Percentiles rank a stretch among this genome's conserved stretches.
Conservation (phyloP, 2,113 vertebrate species). For the Pseudois nayaur region DNA sequence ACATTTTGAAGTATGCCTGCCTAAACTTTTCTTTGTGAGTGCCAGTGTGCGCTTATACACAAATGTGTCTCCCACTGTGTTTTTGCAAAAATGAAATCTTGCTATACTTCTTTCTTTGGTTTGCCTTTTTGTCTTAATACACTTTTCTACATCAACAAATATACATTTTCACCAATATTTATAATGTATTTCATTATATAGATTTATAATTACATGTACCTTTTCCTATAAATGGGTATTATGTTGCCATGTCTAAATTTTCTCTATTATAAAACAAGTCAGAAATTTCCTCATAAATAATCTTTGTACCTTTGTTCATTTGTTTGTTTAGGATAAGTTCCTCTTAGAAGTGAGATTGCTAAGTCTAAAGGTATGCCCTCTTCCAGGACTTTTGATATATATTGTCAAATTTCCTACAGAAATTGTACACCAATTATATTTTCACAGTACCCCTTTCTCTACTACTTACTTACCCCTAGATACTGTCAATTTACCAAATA, state of each 20-base stretch:
- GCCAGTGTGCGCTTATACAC: not conserved
- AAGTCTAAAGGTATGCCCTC: not conserved
- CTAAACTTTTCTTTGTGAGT: not conserved
- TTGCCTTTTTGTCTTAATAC: not conserved
- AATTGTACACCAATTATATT: not conserved
- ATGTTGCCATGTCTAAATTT: not conserved
- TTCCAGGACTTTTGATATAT: not conserved
- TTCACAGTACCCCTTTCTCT: not conserved
- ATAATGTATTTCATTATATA: not conserved
- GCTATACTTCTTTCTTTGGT: not conserved
- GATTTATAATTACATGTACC: not conserved
- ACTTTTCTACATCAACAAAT: not conserved
- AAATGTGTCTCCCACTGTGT: not conserved
- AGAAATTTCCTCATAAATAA: not conserved
- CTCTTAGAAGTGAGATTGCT: not conserved
- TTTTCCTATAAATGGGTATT: not conserved
- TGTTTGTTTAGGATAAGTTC: constrained; percentile 5
- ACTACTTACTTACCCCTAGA: not conserved
- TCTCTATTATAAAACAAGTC: not conserved
- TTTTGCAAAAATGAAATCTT: constrained; percentile 15
- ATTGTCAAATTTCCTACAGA: not conserved
- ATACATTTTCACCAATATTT: not conserved
- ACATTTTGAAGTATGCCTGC: not conserved
- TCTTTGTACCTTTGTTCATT: not conserved
- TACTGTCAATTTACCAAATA: not conserved